A percentile compares a stretch with the other conserved stretches of the same genome.
phyloP scores from a whole-genome alignment of 1,140 invertebrate species.

The Phymastichus coffea region DNA sequence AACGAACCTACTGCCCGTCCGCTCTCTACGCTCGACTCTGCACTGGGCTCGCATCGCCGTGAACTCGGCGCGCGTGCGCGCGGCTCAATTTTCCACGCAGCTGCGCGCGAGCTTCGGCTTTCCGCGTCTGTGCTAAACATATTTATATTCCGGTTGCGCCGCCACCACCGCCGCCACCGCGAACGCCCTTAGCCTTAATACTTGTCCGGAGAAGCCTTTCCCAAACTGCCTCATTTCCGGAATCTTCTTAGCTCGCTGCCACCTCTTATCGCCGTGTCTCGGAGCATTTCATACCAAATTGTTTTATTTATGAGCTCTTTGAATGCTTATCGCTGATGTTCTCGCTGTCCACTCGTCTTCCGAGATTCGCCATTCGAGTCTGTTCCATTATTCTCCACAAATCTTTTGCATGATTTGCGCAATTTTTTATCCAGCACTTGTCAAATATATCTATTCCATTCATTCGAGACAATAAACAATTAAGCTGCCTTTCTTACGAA shows the following conservation, averaged over 20 bases:
- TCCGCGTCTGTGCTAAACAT: neutral
- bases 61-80: too few relatives aligned
- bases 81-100: neutral
- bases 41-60: neutral
- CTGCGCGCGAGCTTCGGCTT: neutral
- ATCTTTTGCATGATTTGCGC: too few relatives aligned
- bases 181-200: slow-evolving; percentile 19
- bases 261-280: neutral
- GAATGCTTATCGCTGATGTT: too few relatives aligned
- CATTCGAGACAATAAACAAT: too few relatives aligned
- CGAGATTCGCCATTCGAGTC: too few relatives aligned
- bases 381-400: too few relatives aligned
- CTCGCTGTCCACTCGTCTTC: too few relatives aligned
- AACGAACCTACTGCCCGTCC: neutral
- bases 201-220: slow-evolving; percentile 11
- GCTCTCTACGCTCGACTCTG: neutral
- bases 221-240: slow-evolving; percentile 16
- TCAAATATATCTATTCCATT: too few relatives aligned
- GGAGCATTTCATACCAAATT: neutral
- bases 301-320: too few relatives aligned
- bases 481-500: too few relatives aligned
- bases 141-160: slow-evolving; percentile 7
- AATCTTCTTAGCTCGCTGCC: neutral
- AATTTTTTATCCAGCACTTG: too few relatives aligned
- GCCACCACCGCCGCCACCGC: too few relatives aligned